Base-by-base conservation (phyloP, 2,113 vertebrate species). In the Colius striatus region DNA sequence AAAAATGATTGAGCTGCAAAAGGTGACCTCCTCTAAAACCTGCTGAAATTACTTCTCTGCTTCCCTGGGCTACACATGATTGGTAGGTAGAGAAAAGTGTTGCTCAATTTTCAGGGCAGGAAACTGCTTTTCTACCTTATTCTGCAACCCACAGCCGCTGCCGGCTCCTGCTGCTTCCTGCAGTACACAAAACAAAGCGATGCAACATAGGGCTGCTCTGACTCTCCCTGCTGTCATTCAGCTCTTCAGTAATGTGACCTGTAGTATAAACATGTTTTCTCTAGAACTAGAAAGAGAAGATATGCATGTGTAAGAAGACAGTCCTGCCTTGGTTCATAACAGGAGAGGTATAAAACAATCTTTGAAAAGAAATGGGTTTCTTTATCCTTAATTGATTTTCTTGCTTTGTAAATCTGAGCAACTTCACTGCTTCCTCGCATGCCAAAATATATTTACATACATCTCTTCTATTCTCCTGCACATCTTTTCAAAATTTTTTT, bases 231-330 rank as follows among this genome's bases (percentile, higher is more conserved):
- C 18, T 29, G 26, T 22, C 65, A 15, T 61, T 66, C 61, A 65
- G 30, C 38, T 36, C 32, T 41, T 22, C 4, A 1, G 13, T 63
- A 14, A 75, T 54, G 48, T 14, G 15, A 74, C 20, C 38, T 2
- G 0, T 67, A 2, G 1, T 6, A n/a, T 23, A 57, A 79, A 54
- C 0, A 0, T 18, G 11, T 60, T 63, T 70, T 77, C 11, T 36
- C 19, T 41, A 38, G 20, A 74, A 76, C 14, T 22, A 48, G 6
- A 48, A 60, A 41, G 61, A 74, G 12, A 72, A 2, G 6, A 9
- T 54, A 23, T 63, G 45, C 29, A 10, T 14, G 13, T 57, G 5
- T 57, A 65, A 80, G n/a, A 70, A 62, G 48, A 54, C 29, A 57
- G 32, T 41, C 38, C n/a, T 38, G 15, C 45, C 43, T 57, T 34